Evolutionary conservation across 2,797 vertebrate species (phyloP).

Genomic region (Sebastes steindachneri): DNA sequence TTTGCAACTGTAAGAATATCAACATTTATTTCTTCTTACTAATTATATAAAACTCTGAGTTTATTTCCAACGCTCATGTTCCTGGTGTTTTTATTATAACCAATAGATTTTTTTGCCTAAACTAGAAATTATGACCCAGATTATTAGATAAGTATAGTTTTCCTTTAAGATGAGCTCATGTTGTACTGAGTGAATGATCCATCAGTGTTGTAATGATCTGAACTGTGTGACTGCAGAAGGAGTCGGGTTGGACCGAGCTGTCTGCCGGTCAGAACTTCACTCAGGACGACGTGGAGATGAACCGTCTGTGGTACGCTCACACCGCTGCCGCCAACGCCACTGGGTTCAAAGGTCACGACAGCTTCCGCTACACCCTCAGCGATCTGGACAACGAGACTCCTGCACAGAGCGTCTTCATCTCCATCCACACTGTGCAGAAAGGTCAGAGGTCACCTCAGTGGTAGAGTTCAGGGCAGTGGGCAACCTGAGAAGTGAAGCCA

Average conservation of each 20-base stretch:
- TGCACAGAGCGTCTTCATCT: slow-evolving; percentile 74
- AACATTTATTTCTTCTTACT: background rate
- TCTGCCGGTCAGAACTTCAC: slow-evolving; percentile 80
- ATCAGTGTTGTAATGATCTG: background rate
- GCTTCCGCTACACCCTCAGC: slow-evolving; percentile 81
- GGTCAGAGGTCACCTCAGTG: slow-evolving; percentile 59
- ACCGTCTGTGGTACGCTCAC: slow-evolving; percentile 79
- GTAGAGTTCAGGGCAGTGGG: background rate
- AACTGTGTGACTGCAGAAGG: slow-evolving; percentile 45
- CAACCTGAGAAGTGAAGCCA: no score
- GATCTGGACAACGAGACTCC: slow-evolving; percentile 74
- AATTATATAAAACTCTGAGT: background rate
- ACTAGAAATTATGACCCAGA: background rate
- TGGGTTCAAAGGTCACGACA: slow-evolving; percentile 74
- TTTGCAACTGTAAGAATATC: background rate
- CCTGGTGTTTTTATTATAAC: background rate
- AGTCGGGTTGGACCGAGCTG: slow-evolving; percentile 68
- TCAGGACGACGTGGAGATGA: slow-evolving; percentile 80
- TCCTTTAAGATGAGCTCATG: background rate
- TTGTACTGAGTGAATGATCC: background rate
- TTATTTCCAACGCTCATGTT: background rate
- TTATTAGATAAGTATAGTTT: background rate
- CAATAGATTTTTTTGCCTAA: background rate
- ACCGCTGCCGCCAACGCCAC: slow-evolving; percentile 4
- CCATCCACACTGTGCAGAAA: slow-evolving; percentile 70